Evolutionary conservation across 2,113 vertebrate genomes (phyloP), one percentile per base, ranked within the genome.

Genomic region (Prunella himalayana): DNA sequence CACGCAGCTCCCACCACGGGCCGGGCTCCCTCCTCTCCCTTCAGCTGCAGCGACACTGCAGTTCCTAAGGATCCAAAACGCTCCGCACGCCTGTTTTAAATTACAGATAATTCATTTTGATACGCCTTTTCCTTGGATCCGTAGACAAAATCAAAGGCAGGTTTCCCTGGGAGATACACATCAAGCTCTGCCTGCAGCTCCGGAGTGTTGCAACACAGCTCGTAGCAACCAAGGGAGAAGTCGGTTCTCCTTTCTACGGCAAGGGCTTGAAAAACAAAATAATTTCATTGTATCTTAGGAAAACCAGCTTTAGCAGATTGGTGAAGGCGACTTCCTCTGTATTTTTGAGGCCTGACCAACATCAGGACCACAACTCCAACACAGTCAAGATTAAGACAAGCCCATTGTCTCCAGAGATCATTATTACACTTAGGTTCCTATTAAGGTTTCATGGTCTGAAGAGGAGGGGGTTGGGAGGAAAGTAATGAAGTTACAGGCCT

Each of bases 101-200:
- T 95, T 91, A 88, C 45, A 56, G 66, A 41, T 81, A 88, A 86
- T 90, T 94, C 60, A 18, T 78, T 89, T 92, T 61, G 61, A 72
- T 95, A 56, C 0, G 53, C 51, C 53, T 84, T 90, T 81, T 79
- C 49, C 82, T 88, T 72, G 78, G 88, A 53, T 70, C 64, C 33
- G 2, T 51, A 69, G 73, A 61, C 47, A 27, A 53, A 86, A 86
- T 82, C 89, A 66, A 90, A 97, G 84, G 72, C 91, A 92, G 80
- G 87, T 85, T 90, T 97, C 91, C 89, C 93, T 73, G 59, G 84
- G 86, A 97, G 94, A 94, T 94, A 75, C 69, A 59, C 83, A 94
- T 73, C 82, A 17, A 78, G 70, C 70, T 82, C 30, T 81, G 79
- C 45, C 60, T 35, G 65, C 51, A 85, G 44, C 83, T 94, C 86